Evolutionary conservation across 1,140 invertebrate species (phyloP).

Genomic region (Metaphire vulgaris): DNA sequence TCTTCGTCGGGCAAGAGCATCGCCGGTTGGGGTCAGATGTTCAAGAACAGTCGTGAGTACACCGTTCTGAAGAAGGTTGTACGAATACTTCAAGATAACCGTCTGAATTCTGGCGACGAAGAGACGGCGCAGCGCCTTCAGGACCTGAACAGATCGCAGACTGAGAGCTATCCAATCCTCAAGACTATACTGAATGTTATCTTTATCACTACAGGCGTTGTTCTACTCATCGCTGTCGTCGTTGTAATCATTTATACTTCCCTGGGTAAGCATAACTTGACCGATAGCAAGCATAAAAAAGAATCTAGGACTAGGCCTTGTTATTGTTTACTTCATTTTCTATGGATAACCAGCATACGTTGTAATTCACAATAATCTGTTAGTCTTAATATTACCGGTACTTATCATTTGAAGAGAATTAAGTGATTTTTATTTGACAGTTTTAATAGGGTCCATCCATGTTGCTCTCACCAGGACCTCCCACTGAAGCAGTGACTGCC

Average conservation of each 20-base stretch:
- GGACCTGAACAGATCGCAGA: slow-evolving; percentile 1
- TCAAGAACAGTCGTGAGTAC: slow-evolving; percentile 16
- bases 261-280: slow-evolving; percentile 17
- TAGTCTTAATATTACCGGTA: no score
- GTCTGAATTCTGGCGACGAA: slow-evolving; percentile 14
- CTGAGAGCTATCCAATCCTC: slow-evolving; percentile 25
- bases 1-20: slow-evolving; percentile 3
- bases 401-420: no score
- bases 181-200: slow-evolving; percentile 29
- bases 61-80: slow-evolving; percentile 20
- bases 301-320: no score
- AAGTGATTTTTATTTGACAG: no score
- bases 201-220: slow-evolving; percentile 22
- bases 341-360: no score
- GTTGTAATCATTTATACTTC: slow-evolving; percentile 29
- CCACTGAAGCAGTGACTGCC: no score
- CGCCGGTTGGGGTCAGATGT: slow-evolving; percentile 14
- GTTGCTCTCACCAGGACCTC: no score
- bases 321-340: no score
- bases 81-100: slow-evolving; percentile 24
- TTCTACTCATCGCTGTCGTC: slow-evolving; percentile 24
- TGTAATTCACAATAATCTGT: no score
- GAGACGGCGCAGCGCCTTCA: slow-evolving; percentile 15
- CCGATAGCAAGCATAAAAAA: no score
- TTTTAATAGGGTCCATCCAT: no score